Percentiles rank a stretch among this genome's conserved stretches.
Evolutionary conservation across 2,113 vertebrate species (phyloP).

Genomic region (Elephas maximus): DNA sequence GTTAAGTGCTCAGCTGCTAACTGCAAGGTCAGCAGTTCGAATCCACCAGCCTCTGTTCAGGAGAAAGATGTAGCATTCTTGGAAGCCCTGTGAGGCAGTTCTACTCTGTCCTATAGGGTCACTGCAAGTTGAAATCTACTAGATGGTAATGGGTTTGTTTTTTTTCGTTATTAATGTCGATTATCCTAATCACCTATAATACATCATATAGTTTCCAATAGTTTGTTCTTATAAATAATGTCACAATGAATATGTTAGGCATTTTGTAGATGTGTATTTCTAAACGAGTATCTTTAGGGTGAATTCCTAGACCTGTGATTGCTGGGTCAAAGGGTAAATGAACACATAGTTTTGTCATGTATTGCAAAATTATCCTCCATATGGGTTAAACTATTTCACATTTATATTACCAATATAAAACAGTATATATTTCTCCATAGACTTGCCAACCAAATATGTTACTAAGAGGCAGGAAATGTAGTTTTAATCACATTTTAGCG

Average conservation of each 20-base stretch:
- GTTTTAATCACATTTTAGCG: neutral
- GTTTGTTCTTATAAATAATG: neutral
- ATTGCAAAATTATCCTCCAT: neutral
- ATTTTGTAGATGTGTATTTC: neutral
- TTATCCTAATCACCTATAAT: neutral
- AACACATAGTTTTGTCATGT: neutral
- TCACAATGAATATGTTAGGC: neutral
- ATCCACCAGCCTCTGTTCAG: neutral
- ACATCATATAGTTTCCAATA: neutral
- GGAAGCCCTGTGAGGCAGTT: too few relatives aligned
- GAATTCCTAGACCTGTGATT: neutral
- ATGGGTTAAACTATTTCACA: neutral
- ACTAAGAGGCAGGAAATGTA: neutral
- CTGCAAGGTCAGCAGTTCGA: neutral
- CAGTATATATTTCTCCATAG: neutral
- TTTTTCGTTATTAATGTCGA: neutral
- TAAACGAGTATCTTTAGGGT: neutral
- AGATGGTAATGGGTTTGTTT: too few relatives aligned
- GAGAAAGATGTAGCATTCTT: neutral
- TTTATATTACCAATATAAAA: neutral
- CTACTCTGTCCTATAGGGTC: too few relatives aligned
- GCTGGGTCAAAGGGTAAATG: neutral
- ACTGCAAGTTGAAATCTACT: too few relatives aligned
- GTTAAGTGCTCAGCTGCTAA: neutral
- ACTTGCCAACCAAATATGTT: neutral